phyloP scores from a whole-genome alignment of 2,797 vertebrate genomes.

The Avahi laniger region DNA sequence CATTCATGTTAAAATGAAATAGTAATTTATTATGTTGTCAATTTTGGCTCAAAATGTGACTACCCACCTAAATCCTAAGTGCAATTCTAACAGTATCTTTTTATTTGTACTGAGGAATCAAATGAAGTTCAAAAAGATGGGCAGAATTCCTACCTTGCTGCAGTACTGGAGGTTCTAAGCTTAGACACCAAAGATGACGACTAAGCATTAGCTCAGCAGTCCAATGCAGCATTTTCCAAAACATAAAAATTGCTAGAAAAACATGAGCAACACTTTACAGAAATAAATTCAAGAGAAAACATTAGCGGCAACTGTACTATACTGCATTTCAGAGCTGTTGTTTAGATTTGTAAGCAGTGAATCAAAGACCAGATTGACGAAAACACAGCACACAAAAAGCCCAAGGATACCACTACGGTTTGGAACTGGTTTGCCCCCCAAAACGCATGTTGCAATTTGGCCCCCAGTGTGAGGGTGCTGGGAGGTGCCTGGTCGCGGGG shows the following conservation, averaged over 20 bases:
- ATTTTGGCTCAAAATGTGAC: neutral
- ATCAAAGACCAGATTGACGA: neutral
- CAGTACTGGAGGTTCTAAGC: neutral
- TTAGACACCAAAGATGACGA: neutral
- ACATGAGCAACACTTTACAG: neutral
- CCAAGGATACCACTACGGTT: neutral
- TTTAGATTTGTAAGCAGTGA: constrained; percentile 4
- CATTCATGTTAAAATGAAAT: neutral
- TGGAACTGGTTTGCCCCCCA: neutral
- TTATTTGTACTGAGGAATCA: neutral
- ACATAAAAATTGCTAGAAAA: constrained; percentile 2
- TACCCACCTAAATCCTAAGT: neutral
- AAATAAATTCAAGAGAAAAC: constrained; percentile 3
- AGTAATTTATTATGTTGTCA: neutral
- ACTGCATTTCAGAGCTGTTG: neutral
- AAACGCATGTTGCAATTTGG: neutral
- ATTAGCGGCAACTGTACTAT: constrained; percentile 1
- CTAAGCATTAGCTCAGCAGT: neutral
- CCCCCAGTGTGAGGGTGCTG: neutral
- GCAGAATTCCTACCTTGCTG: neutral
- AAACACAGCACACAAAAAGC: neutral
- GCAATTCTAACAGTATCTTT: neutral
- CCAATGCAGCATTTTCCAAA: neutral
- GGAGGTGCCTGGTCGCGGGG: neutral
- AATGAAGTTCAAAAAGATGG: neutral